Conservation (phyloP, 1,140 invertebrate genomes). For the Dysdera silvatica region DNA sequence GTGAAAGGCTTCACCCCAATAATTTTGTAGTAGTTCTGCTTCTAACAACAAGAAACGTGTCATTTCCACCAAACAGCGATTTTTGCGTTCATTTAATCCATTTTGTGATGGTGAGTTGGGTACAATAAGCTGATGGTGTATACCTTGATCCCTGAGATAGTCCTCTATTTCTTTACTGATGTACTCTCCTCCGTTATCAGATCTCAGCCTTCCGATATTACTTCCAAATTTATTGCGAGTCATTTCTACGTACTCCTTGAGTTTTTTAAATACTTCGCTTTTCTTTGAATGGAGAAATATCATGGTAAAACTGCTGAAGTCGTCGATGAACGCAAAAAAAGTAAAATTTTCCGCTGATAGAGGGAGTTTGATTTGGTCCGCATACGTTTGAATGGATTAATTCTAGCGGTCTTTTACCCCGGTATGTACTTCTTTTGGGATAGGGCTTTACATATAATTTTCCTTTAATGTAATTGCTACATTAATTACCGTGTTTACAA, state of each 20-base stretch:
- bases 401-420: not conserved
- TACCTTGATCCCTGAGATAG: slow-evolving; percentile 33
- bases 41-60: slow-evolving; percentile 22
- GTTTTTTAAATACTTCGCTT: slow-evolving; percentile 14
- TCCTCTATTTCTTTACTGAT: slow-evolving; percentile 11
- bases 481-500: not conserved
- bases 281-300: slow-evolving; percentile 22
- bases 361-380: slow-evolving; percentile 12
- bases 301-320: slow-evolving; percentile 7
- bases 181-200: slow-evolving; percentile 30
- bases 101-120: slow-evolving; percentile 44
- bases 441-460: slow-evolving; percentile 5
- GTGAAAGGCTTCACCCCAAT: slow-evolving; percentile 26
- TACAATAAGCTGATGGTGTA: slow-evolving; percentile 40
- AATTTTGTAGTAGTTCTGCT: slow-evolving; percentile 8
- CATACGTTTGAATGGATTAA: slow-evolving; percentile 27
- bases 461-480: not conserved
- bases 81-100: slow-evolving; percentile 42
- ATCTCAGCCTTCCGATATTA: slow-evolving; percentile 32
- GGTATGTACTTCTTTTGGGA: not conserved
- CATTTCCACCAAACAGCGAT: slow-evolving; percentile 39
- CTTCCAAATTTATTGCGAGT: slow-evolving; percentile 1
- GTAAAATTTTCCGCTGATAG: not conserved
- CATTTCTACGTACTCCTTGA: slow-evolving; percentile 15
- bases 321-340: slow-evolving; percentile 29